Evolutionary conservation across 2,113 vertebrate genomes (phyloP), one percentile per base, ranked within the genome.

Genomic region (Coreoperca whiteheadi): DNA sequence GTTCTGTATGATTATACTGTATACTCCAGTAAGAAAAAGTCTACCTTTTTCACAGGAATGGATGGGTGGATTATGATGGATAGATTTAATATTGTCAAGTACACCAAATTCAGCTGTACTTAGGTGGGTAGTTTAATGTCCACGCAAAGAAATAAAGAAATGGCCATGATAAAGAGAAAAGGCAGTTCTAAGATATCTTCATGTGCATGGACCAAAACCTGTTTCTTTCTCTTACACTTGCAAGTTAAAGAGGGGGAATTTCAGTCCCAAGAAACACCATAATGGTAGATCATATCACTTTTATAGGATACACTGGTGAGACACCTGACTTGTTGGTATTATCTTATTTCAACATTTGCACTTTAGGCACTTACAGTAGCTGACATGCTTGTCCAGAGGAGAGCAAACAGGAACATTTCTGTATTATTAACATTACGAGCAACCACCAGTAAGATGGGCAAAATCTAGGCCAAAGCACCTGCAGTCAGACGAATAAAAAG

Each of bases 401-500:
- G 25, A 57, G 57, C 53, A 67, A 80, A 76, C 30, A 73, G 10
- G 6, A 30, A 64, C 20, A 64, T 68, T 4, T 53, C 54, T 6
- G 30, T n/a, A 50, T 70, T n/a, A 50, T 64, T 69, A 63, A 37
- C 21, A 77, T 64, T 14, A 53, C 32, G 59, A 37, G 34, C 48
- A 39, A 65, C 16, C 20, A 64, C 39, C 43, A 60, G 43, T 30
- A 12, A 57, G 16, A 37, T n/a, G 0, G 23, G 43, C 7, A 48
- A 34, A 21, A 74, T 69, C 34, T 34, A 41, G 41, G 77, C 75
- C 18, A 68, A 66, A 68, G 43, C 43, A 75, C 77, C 54, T 74
- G 59, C 21, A 86, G 56, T 59, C 43, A 51, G 68, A 77, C 53
- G 64, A 68, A 80, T 21, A 28, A 53, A 41, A 78, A 69, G 53